phyloP scores from a whole-genome alignment of 2,888 invertebrate species.

The Therioaphis trifolii region DNA sequence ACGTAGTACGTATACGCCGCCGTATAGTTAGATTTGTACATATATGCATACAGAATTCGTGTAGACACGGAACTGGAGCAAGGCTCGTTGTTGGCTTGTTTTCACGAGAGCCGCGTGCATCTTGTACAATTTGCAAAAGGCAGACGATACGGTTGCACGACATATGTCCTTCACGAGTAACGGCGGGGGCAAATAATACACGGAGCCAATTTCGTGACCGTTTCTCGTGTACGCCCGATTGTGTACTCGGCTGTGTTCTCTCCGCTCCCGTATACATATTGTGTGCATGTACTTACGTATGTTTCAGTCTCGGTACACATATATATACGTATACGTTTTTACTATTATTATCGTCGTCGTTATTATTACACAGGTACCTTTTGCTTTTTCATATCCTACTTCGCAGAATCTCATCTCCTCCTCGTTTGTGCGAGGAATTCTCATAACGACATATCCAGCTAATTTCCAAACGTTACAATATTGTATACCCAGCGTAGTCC shows the following conservation, averaged over 20 bases:
- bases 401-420: background rate
- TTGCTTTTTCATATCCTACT: background rate
- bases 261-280: background rate
- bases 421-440: too few species aligned
- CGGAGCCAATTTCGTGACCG: constrained; percentile 62
- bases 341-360: background rate
- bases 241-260: background rate
- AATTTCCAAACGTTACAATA: constrained; percentile 19
- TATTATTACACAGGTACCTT: background rate
- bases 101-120: constrained; percentile 41
- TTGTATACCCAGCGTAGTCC: too few species aligned
- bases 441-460: background rate
- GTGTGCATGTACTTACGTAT: too few species aligned
- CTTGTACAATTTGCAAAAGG: constrained; percentile 49
- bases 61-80: constrained; percentile 61
- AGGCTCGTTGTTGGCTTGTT: constrained; percentile 41
- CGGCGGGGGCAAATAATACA: constrained; percentile 54
- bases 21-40: background rate
- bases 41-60: constrained; percentile 25
- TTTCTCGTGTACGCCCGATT: constrained; percentile 51
- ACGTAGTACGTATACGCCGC: background rate
- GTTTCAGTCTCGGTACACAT: background rate
- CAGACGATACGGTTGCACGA: constrained; percentile 61
- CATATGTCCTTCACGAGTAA: constrained; percentile 56
- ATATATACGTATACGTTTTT: constrained; percentile 8